These are phyloP conservation scores for Cheilosia vulpina DNA, from an alignment of 2,888 invertebrate species.

Conservation along the genomic window DNA sequence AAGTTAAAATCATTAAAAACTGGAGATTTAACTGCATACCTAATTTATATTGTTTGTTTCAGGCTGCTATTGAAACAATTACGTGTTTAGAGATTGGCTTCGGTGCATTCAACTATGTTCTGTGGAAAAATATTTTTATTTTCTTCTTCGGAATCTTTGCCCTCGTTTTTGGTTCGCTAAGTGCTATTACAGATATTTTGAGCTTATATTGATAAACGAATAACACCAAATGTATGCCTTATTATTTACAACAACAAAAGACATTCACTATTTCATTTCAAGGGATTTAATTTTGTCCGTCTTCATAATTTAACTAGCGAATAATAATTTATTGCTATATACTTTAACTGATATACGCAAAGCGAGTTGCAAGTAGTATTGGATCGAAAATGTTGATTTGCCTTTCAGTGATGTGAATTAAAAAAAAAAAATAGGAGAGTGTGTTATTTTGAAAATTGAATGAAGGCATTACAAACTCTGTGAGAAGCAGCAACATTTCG, in stretches of 20 bases:
- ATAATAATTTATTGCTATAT: slow-evolving; percentile 24
- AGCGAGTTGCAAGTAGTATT: slow-evolving; percentile 35
- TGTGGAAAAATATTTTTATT: slow-evolving; percentile 92
- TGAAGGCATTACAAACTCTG: too few species aligned
- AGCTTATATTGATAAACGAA: slow-evolving; percentile 77
- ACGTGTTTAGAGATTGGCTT: slow-evolving; percentile 94
- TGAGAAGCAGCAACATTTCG: too few species aligned
- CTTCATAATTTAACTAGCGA: slow-evolving; percentile 31
- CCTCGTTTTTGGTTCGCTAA: slow-evolving; percentile 91
- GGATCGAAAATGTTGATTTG: too few species aligned
- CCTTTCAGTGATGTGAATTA: background rate
- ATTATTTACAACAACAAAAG: slow-evolving; percentile 53
- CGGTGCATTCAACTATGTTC: slow-evolving; percentile 88
- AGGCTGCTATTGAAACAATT: slow-evolving; percentile 90
- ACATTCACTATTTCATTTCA: slow-evolving; percentile 55
- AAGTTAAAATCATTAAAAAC: slow-evolving; percentile 71
- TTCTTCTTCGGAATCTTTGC: slow-evolving; percentile 91
- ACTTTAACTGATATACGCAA: slow-evolving; percentile 18
- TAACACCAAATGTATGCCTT: slow-evolving; percentile 23
- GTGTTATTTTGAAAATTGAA: background rate
- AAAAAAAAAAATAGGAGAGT: background rate
- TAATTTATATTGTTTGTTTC: slow-evolving; percentile 14
- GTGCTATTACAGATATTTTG: slow-evolving; percentile 87
- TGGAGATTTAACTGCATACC: background rate
- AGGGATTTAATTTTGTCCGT: slow-evolving; percentile 16